Evolutionary conservation across 2,888 invertebrate genomes (phyloP), one percentile per base, ranked within the genome.

Genomic region (Mythimna lalbum): DNA sequence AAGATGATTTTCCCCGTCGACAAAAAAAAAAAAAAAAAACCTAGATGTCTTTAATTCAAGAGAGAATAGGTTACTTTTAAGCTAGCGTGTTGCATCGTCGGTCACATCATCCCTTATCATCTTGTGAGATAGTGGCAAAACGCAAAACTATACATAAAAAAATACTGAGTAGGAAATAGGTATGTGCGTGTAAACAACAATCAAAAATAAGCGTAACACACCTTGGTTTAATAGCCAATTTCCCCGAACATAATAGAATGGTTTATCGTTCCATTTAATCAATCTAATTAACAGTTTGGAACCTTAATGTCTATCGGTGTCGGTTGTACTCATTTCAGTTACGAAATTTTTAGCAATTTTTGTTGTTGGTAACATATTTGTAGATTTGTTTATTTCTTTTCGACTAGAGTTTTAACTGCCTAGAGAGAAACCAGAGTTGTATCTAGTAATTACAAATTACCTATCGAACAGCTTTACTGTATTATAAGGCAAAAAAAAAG

Each of bases 201-300:
- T 23, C 5, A 43, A 7, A 66, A 47, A n/a, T 17, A 31, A 49
- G 9, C 23, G 72, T 17, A 9, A 39, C 12, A 2, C n/a, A 1
- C 36, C 2, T 17, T 72, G 47, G 10, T 49, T 6, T 50, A 7
- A 21, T 49, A 27, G 49, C 17, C 39, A 27, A 33, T 50, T 49
- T 50, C 12, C 10, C 33, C 49, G 14, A 56, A 49, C 49, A 49
- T 50, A 50, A 63, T 72, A 6, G 17, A 39, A 39, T 31, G 14
- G 21, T 53, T 53, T 43, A 70, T 53, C 21, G 27, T 31, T n/a
- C 60, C 23, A 36, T 76, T 60, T 43, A 27, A n/a, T 21, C 27
- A 27, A 52, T 59, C 57, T 33, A 33, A 76, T 65, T 50, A 61
- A 72, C 49, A 36, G 57, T 57, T 64, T 53, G 19, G 7, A 31